These are phyloP conservation scores for Candoia aspera DNA, from an alignment of 2,113 vertebrate genomes.

Conservation along the genomic window DNA sequence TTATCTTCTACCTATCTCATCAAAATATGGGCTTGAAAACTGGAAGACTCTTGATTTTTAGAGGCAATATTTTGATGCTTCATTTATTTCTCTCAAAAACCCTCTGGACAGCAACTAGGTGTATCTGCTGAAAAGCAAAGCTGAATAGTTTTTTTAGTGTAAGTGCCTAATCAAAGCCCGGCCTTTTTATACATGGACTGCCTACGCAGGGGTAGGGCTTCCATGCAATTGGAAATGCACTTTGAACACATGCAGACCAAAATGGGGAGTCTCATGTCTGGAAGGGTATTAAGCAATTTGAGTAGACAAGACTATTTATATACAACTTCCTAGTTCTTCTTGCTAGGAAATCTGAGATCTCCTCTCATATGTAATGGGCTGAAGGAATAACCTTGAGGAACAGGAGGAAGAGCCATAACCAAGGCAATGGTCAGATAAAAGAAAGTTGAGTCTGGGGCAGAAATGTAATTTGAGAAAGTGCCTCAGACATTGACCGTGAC, in stretches of 20 bases:
- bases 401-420: neutral
- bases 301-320: neutral
- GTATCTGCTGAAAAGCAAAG: neutral
- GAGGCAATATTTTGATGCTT: neutral
- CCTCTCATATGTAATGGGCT: neutral
- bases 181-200: neutral
- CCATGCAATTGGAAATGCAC: neutral
- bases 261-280: neutral
- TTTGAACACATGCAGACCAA: neutral
- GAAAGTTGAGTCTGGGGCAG: neutral
- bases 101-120: neutral
- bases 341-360: neutral
- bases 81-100: neutral
- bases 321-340: neutral
- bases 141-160: neutral
- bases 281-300: neutral
- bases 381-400: neutral
- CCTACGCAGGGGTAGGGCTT: neutral
- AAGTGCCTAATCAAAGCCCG: neutral
- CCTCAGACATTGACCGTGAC: neutral
- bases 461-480: neutral
- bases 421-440: neutral
- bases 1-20: neutral
- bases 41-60: neutral
- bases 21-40: neutral